Percentiles rank a stretch among this genome's conserved stretches.
phyloP scores from a whole-genome alignment of 1,140 invertebrate species.

The Dryas iulia region DNA sequence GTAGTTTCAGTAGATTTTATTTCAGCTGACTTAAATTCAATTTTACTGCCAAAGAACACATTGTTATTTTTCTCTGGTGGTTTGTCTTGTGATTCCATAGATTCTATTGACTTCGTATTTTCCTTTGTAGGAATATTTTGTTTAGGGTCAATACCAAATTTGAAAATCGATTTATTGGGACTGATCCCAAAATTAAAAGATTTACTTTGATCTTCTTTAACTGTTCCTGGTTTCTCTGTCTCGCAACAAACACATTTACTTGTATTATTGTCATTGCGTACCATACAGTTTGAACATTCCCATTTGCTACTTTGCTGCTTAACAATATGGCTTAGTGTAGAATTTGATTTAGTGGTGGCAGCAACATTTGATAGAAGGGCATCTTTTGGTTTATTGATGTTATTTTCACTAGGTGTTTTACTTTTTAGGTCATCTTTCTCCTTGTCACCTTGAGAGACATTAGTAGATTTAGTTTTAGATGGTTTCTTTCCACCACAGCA shows the following conservation, averaged over 20 bases:
- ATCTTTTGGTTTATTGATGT: background rate
- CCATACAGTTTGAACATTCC: constrained; percentile 85
- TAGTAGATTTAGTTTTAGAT: background rate
- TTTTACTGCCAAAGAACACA: constrained; percentile 8
- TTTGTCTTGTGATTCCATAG: constrained; percentile 24
- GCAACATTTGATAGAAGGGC: background rate
- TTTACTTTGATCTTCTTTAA: constrained; percentile 34
- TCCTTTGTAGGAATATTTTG: constrained; percentile 3
- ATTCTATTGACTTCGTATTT: background rate
- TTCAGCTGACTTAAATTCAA: background rate
- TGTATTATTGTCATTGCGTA: constrained; percentile 81
- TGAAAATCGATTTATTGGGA: constrained; percentile 51
- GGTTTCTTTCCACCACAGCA: constrained; percentile 81
- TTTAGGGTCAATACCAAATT: constrained; percentile 76
- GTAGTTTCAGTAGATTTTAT: constrained; percentile 20
- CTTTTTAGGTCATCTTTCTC: background rate
- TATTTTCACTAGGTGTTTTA: background rate
- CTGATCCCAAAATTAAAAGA: constrained; percentile 52
- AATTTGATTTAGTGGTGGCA: background rate
- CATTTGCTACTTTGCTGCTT: constrained; percentile 78
- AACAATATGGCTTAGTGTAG: constrained; percentile 43
- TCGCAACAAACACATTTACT: constrained; percentile 86
- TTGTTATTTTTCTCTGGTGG: constrained; percentile 62
- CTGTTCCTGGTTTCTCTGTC: constrained; percentile 81
- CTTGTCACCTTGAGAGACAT: background rate